These are phyloP conservation scores for mouse (Mus musculus) DNA, from an alignment of 2,113 vertebrate species.

Conservation along the genomic window GRCm39 chrX:109256001-109256500, in stretches of 20 bases:
- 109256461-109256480: background rate
- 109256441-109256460: background rate
- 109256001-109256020: background rate
- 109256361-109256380: background rate
- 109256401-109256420: background rate
- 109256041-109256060: background rate
- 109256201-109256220: background rate
- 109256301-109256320: background rate
- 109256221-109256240: background rate
- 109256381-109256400: background rate
- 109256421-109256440: background rate
- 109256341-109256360: background rate
- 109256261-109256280: background rate
- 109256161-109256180: background rate
- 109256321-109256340: background rate
- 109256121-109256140: background rate
- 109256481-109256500: background rate
- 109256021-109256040: background rate
- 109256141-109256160: background rate
- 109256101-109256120: background rate
- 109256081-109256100: background rate
- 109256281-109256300: background rate
- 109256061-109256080: background rate
- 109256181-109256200: background rate
- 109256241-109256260: background rate